Base-by-base conservation (phyloP, 2,797 vertebrate species). In the Xerus rutilus region DNA sequence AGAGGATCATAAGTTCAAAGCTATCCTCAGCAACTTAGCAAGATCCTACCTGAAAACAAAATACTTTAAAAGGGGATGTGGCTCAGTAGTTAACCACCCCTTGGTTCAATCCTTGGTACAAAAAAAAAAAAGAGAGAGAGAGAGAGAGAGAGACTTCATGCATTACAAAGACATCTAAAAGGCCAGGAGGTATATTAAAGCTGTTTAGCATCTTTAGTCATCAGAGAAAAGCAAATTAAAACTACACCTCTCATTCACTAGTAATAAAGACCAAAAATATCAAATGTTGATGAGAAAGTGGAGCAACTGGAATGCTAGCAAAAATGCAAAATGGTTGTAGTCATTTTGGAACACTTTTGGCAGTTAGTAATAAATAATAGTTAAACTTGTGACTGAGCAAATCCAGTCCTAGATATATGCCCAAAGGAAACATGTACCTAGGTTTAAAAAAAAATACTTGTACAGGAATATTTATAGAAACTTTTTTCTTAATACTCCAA, bases 401-500 rank as follows among this genome's bases (percentile, higher is more conserved):
- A 84, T 86, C 35, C n/a, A 95, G 10, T 14, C 30, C 10, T 67
- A 91, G 43, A 18, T 25, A 67, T 62, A 72, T 30, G 13, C 25
- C 54, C 65, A 35, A 92, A 64, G 72, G 59, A 57, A 45, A 82
- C 81, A 47, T 69, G 49, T 59, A 49, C 20, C 32, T 69, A 69
- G 78, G 54, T 39, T 5, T 4, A 93, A 72, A 52, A 39, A 59
- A 73, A 28, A 57, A 52, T 30, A 69, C 32, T 39, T 88, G 7
- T 64, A 90, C 30, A 89, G 45, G 17, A 78, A 95, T 73, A 43
- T 74, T 89, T 84, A 95, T 11, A 87, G n/a, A 20, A 85, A 20
- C 20, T 95, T 97, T 95, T 92, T 79, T 93, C 67, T 76, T 64
- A 92, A 95, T 52, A 74, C 47, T 35, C 73, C 30, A 45, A 83